These are phyloP conservation scores for Coleophora deauratella DNA, from an alignment of 2,888 invertebrate species.

Conservation along the genomic window DNA sequence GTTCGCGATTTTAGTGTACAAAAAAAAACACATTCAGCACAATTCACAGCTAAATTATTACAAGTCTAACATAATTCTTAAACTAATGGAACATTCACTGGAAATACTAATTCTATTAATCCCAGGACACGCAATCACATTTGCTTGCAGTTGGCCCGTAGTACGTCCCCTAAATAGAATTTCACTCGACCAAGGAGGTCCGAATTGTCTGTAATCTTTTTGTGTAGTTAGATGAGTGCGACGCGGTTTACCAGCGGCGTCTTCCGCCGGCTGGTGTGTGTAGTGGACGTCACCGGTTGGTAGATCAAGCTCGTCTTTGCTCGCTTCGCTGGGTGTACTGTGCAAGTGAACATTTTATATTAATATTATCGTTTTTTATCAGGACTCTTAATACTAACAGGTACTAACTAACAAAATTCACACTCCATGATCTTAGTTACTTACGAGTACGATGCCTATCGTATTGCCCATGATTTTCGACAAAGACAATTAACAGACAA, in stretches of 20 bases:
- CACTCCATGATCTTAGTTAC: too few species aligned
- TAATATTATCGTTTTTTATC: too few species aligned
- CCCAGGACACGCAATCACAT: conserved; percentile 39
- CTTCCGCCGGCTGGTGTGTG: conserved; percentile 75
- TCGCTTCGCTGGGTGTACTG: conserved; percentile 65
- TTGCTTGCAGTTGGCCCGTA: too few species aligned
- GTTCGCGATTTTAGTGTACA: conserved; percentile 19
- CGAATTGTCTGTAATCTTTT: too few species aligned
- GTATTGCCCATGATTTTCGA: too few species aligned
- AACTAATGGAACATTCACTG: conserved; percentile 37
- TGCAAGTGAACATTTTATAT: conserved; percentile 15
- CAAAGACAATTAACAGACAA: too few species aligned
- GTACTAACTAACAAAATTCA: too few species aligned
- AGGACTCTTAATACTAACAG: too few species aligned
- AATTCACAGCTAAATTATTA: conserved; percentile 35
- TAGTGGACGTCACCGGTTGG: conserved; percentile 52
- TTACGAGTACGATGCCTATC: too few species aligned
- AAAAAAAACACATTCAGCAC: conserved; percentile 20
- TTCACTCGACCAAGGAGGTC: too few species aligned
- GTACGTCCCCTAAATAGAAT: too few species aligned
- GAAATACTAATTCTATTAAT: conserved; percentile 25
- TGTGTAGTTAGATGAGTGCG: conserved; percentile 20
- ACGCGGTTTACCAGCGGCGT: conserved; percentile 76
- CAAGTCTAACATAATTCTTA: conserved; percentile 20
- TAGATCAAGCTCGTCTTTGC: conserved; percentile 62